These are phyloP conservation scores for Sphaeramia orbicularis DNA, from an alignment of 2,797 vertebrate genomes.

Conservation along the genomic window DNA sequence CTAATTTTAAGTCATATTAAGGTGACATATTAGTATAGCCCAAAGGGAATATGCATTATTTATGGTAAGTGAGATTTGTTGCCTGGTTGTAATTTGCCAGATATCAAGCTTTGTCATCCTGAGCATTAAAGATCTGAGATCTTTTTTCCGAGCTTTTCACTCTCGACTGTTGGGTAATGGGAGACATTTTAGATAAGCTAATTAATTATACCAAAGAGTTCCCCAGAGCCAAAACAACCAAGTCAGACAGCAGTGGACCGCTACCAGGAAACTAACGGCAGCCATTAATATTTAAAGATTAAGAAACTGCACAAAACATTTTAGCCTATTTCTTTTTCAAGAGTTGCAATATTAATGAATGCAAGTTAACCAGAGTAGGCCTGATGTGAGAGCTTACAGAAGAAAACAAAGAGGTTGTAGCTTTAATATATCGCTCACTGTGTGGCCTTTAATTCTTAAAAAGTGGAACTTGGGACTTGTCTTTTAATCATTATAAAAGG, in stretches of 20 bases:
- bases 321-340: constrained; percentile 71
- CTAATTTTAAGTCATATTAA: constrained; percentile 27
- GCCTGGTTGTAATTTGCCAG: constrained; percentile 16
- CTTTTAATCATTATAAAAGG: constrained; percentile 29
- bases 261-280: constrained; percentile 53
- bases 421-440: constrained; percentile 10
- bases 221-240: constrained; percentile 27
- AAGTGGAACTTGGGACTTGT: constrained; percentile 18
- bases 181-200: constrained; percentile 60
- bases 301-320: constrained; percentile 76
- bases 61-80: neutral
- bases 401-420: constrained; percentile 4
- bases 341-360: constrained; percentile 74
- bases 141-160: constrained; percentile 12
- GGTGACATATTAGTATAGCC: constrained; percentile 14
- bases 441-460: constrained; percentile 5
- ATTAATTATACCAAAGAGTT: constrained; percentile 65
- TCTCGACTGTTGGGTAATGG: constrained; percentile 53
- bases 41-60: constrained; percentile 15
- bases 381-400: constrained; percentile 14
- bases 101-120: too few relatives aligned
- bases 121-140: too few relatives aligned
- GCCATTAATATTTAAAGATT: constrained; percentile 75
- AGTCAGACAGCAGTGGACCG: constrained; percentile 30
- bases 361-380: constrained; percentile 51